phyloP scores from a whole-genome alignment of 2,888 invertebrate genomes.

The Noctua fimbriata region DNA sequence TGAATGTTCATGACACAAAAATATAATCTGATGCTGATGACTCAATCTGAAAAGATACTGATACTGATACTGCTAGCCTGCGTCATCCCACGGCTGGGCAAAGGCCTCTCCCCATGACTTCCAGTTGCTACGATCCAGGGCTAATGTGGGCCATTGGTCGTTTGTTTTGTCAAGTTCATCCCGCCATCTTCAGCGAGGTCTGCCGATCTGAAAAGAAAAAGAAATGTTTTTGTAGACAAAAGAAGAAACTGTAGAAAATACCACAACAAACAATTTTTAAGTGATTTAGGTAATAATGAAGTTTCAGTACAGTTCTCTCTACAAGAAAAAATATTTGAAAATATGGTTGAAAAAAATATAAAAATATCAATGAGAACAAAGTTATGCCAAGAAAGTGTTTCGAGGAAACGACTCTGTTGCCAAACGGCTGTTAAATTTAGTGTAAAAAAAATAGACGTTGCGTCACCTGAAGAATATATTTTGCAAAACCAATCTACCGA shows the following conservation, averaged over 20 bases:
- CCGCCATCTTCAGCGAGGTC: too few relatives aligned
- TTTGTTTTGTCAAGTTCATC: too few relatives aligned
- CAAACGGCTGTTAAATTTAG: background rate
- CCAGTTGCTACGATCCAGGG: too few relatives aligned
- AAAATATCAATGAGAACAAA: background rate
- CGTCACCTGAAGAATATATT: background rate
- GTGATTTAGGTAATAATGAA: background rate
- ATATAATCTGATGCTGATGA: background rate
- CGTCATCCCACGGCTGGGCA: too few relatives aligned
- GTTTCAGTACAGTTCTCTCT: background rate
- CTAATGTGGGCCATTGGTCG: too few relatives aligned
- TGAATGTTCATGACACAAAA: background rate
- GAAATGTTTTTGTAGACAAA: background rate
- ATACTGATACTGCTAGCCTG: too few relatives aligned
- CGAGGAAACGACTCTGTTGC: background rate
- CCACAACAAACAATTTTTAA: background rate
- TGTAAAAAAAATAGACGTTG: background rate
- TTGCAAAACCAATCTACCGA: constrained; percentile 5
- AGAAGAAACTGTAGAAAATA: background rate
- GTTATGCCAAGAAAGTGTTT: background rate
- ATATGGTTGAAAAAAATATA: background rate
- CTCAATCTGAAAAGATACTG: too few relatives aligned
- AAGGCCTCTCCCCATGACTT: too few relatives aligned
- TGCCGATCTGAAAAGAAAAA: background rate
- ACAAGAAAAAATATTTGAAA: background rate